phyloP scores from a whole-genome alignment of 1,140 invertebrate species.

The Lepidurus arcticus region DNA sequence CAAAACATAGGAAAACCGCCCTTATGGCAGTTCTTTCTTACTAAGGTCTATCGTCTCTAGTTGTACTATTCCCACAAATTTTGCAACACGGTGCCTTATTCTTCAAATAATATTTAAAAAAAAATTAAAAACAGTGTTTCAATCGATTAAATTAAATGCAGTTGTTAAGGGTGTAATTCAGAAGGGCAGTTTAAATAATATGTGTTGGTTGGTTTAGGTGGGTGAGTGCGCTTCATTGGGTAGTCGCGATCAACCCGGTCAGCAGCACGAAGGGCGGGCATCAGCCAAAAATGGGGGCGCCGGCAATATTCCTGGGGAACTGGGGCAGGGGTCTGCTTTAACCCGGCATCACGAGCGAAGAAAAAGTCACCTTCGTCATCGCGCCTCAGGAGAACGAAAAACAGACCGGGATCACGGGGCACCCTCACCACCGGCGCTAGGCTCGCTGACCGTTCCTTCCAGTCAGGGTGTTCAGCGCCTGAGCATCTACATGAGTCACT shows the following conservation, averaged over 20 bases:
- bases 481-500: background rate
- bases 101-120: too few relatives aligned
- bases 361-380: background rate
- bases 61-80: too few relatives aligned
- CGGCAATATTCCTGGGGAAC: background rate
- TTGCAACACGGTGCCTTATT: too few relatives aligned
- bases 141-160: too few relatives aligned
- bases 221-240: slow-evolving; percentile 20
- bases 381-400: background rate
- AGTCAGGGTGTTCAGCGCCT: background rate
- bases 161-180: too few relatives aligned
- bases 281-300: slow-evolving; percentile 2
- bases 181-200: too few relatives aligned
- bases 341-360: background rate
- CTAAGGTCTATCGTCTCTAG: too few relatives aligned
- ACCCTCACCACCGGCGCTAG: background rate
- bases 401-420: background rate
- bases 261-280: slow-evolving; percentile 6
- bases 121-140: too few relatives aligned
- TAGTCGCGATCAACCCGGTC: slow-evolving; percentile 16
- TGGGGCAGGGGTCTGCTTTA: background rate
- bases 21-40: too few relatives aligned
- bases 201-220: background rate
- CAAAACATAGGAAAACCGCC: too few relatives aligned
- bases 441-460: background rate